Conservation (phyloP, 2,113 vertebrate species). For the Tragelaphus buxtoni region DNA sequence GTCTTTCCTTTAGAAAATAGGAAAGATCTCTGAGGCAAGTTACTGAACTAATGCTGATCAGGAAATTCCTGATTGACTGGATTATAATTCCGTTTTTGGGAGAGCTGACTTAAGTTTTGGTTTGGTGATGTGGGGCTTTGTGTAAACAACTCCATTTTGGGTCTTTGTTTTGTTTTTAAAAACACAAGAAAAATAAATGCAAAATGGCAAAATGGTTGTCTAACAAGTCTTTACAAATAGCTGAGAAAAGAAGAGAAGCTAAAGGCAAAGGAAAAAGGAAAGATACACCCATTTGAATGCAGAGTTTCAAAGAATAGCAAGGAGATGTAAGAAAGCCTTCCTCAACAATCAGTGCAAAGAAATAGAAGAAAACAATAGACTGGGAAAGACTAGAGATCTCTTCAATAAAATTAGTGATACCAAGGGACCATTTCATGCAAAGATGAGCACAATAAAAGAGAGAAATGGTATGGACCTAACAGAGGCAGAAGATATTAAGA, state of each 20-base stretch:
- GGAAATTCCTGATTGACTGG: neutral
- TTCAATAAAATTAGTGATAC: neutral
- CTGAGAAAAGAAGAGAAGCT: neutral
- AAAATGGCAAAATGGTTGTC: neutral
- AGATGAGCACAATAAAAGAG: neutral
- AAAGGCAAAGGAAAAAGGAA: neutral
- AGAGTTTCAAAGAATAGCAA: neutral
- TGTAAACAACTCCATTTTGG: neutral
- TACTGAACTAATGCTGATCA: neutral
- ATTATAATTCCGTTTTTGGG: neutral
- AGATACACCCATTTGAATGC: neutral
- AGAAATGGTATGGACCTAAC: neutral
- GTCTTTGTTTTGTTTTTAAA: neutral
- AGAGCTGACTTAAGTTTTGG: neutral
- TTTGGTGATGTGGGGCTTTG: neutral
- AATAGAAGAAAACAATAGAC: neutral
- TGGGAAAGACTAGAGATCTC: neutral
- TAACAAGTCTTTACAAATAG: neutral
- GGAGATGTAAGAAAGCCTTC: neutral
- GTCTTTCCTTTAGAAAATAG: neutral
- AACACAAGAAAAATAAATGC: neutral
- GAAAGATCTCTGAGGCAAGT: neutral
- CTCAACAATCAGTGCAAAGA: neutral
- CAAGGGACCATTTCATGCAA: neutral
- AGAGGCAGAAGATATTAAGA: neutral